These are phyloP conservation scores for Eupelmus urozonus DNA, from an alignment of 2,888 invertebrate species.

Conservation along the genomic window DNA sequence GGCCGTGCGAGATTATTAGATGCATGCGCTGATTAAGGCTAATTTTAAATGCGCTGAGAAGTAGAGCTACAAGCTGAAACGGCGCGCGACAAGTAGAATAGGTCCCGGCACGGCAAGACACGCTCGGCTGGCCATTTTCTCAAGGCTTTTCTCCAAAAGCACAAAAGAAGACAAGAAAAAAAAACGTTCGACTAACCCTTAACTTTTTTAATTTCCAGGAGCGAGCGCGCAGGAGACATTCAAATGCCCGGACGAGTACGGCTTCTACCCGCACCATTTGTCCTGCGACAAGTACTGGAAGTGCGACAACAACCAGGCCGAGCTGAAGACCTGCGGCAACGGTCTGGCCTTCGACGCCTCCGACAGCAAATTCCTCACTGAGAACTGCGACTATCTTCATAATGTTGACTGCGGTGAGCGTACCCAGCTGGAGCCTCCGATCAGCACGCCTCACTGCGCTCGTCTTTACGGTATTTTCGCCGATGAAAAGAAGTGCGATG, in stretches of 20 bases:
- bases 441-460: constrained; percentile 89
- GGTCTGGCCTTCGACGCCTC: constrained; percentile 94
- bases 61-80: too few relatives aligned
- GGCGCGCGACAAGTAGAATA: too few relatives aligned
- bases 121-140: too few relatives aligned
- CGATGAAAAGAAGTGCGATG: constrained; percentile 92
- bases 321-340: constrained; percentile 95
- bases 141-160: too few relatives aligned
- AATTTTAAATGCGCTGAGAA: too few relatives aligned
- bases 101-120: too few relatives aligned
- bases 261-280: constrained; percentile 93
- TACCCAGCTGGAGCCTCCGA: constrained; percentile 90
- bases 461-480: constrained; percentile 95
- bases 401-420: constrained; percentile 96
- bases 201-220: constrained; percentile 64
- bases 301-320: constrained; percentile 92
- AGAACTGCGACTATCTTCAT: constrained; percentile 97
- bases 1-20: too few relatives aligned
- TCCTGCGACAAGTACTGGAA: constrained; percentile 98
- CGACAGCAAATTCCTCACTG: constrained; percentile 93
- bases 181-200: neutral
- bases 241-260: constrained; percentile 96
- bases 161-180: neutral
- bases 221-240: constrained; percentile 87
- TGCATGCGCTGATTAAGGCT: too few relatives aligned